These are phyloP conservation scores for Pitangus sulphuratus DNA, from an alignment of 2,797 vertebrate genomes.

Conservation along the genomic window DNA sequence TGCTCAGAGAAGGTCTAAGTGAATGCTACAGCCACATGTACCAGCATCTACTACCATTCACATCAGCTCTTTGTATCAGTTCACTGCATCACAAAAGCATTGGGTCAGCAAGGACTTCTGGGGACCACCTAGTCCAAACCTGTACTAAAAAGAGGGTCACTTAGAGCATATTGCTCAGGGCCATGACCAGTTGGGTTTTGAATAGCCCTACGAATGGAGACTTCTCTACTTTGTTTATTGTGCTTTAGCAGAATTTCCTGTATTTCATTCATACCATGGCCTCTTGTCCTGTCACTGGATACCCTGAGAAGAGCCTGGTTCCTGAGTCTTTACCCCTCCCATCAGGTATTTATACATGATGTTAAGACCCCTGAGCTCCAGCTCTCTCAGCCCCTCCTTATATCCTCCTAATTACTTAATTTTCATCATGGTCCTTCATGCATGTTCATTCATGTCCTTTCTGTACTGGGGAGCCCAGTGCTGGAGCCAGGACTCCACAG, in stretches of 20 bases:
- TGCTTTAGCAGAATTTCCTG: neutral
- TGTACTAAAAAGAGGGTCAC: neutral
- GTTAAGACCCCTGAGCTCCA: neutral
- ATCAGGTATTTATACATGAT: neutral
- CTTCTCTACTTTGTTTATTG: neutral
- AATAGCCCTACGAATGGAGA: neutral
- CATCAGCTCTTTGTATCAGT: neutral
- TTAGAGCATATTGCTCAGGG: neutral
- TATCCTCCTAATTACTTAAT: neutral
- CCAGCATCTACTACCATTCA: neutral
- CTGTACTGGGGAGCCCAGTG: accelerated
- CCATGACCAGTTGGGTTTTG: neutral
- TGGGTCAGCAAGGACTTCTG: neutral
- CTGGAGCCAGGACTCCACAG: neutral
- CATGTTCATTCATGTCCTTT: neutral
- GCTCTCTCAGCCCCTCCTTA: neutral
- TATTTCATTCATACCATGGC: neutral
- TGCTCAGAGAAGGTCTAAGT: neutral
- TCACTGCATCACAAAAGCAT: neutral
- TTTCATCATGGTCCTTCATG: neutral
- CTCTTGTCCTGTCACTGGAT: neutral
- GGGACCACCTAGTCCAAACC: neutral
- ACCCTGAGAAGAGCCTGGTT: neutral
- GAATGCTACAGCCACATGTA: neutral
- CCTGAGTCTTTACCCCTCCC: neutral